These are phyloP conservation scores for Periophthalmus modestus DNA, from an alignment of 2,113 vertebrate genomes.

Conservation along the genomic window DNA sequence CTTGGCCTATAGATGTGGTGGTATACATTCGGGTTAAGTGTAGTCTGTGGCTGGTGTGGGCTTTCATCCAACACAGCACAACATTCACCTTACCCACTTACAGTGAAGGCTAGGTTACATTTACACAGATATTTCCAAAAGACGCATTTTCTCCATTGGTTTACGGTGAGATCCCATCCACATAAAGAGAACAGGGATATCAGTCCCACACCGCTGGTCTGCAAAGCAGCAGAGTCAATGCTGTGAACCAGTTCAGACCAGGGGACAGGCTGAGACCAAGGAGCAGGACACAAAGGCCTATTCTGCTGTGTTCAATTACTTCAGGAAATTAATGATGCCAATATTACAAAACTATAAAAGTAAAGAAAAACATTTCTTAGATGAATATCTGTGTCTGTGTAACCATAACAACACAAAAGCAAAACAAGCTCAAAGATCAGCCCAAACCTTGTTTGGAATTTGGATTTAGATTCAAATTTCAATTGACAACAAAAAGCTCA, in stretches of 20 bases:
- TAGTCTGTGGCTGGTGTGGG: conserved; percentile 37
- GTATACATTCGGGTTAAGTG: conserved; percentile 69
- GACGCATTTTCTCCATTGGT: neutral
- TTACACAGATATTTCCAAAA: neutral
- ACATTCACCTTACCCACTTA: conserved; percentile 17
- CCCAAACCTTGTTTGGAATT: neutral
- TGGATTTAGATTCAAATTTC: neutral
- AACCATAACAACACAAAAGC: neutral
- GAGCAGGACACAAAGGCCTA: too few relatives aligned
- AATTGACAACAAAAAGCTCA: neutral
- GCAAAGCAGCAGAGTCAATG: neutral
- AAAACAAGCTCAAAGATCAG: neutral
- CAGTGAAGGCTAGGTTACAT: conserved; percentile 9
- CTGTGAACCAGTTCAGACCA: neutral
- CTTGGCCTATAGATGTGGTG: conserved; percentile 53
- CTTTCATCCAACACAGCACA: conserved; percentile 16
- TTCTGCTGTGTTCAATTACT: too few relatives aligned
- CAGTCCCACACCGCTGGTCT: neutral
- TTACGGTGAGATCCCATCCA: neutral
- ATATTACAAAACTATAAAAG: neutral
- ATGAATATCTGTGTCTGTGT: neutral
- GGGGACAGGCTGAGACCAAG: too few relatives aligned
- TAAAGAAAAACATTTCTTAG: neutral
- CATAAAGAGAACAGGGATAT: too few relatives aligned
- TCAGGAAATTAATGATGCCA: neutral